Base-by-base conservation (phyloP, 2,797 vertebrate species). In the Channa striata region DNA sequence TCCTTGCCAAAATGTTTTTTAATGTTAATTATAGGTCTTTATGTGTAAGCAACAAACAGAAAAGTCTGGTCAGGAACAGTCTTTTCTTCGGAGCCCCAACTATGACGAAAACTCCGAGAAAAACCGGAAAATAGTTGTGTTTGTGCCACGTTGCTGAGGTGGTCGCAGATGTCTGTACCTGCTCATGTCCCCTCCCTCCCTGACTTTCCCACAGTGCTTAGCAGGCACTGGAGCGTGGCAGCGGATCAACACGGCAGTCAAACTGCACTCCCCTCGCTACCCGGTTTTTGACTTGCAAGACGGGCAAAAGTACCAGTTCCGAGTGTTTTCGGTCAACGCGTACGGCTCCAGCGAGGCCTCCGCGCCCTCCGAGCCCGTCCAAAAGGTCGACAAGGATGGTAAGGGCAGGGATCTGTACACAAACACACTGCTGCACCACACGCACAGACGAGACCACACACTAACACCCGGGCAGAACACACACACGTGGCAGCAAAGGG, bases 241-340 rank as follows among this genome's bases (percentile, higher is more conserved):
- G 90, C 94, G 95, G 82, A 93, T 98, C 89, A 96, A 98, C 64
- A 92, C 96, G 0, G 93, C 96, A 33, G 95, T 95, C 59, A 93
- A 94, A 9, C 95, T 97, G 78, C 93, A 91, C 80, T 97, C 97
- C 2, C 98, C 98, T 1, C 96, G 97, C 53, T 97, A 94, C 40
- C 96, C 98, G 0, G 92, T 99, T 56, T 99, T 96, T 76, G 96
- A 99, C 91, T 94, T 99, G 69, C 95, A 94, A 10, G 97, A 98
- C 59, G 96, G 95, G 72, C 95, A 96, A 83, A 80, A 93, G 0
- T 99, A 98, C 37, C 94, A 95, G 87, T 99, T 99, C 92, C 92
- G 97, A 62, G 96, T 98, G 57, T 87, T 93, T 83, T 94, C 97
- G 0, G 95, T 95, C 68, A 99, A 96, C 89, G 89, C 93, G 84